Evolutionary conservation across 2,888 invertebrate species (phyloP).

Genomic region (Mythimna loreyi): DNA sequence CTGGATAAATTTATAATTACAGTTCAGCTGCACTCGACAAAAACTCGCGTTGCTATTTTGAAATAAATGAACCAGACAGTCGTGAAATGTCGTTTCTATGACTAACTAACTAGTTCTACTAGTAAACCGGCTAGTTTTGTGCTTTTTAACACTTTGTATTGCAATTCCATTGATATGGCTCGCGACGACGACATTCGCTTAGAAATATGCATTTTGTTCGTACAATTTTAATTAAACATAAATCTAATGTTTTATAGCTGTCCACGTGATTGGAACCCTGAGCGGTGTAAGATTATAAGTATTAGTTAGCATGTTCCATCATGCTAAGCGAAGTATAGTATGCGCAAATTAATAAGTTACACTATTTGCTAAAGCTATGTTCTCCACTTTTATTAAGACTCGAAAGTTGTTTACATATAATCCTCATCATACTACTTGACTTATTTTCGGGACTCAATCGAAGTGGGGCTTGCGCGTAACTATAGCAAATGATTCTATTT

Average conservation of each 20-base stretch:
- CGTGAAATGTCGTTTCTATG: conserved; percentile 56
- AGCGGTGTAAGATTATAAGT: conserved; percentile 5
- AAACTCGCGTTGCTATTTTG: conserved; percentile 54
- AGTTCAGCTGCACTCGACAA: conserved; percentile 36
- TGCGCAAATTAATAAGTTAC: too few relatives aligned
- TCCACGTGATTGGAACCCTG: neutral
- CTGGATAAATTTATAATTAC: conserved; percentile 35
- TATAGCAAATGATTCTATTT: too few relatives aligned
- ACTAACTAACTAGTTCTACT: conserved; percentile 53
- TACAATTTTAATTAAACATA: conserved; percentile 14
- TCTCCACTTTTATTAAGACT: too few relatives aligned
- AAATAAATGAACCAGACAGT: conserved; percentile 55
- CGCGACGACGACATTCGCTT: conserved; percentile 7
- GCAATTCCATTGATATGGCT: conserved; percentile 33
- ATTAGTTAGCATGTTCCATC: neutral
- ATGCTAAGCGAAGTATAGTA: conserved; percentile 4
- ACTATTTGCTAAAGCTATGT: too few relatives aligned
- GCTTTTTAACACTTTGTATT: conserved; percentile 35
- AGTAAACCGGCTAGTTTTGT: conserved; percentile 36
- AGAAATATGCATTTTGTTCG: conserved; percentile 8
- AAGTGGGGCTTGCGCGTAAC: too few relatives aligned
- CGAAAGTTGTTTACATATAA: too few relatives aligned
- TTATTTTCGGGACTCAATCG: too few relatives aligned
- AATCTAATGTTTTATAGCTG: neutral
- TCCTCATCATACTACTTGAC: too few relatives aligned